Evolutionary conservation across 2,113 vertebrate species (phyloP).

Genomic region (Cariama cristata): DNA sequence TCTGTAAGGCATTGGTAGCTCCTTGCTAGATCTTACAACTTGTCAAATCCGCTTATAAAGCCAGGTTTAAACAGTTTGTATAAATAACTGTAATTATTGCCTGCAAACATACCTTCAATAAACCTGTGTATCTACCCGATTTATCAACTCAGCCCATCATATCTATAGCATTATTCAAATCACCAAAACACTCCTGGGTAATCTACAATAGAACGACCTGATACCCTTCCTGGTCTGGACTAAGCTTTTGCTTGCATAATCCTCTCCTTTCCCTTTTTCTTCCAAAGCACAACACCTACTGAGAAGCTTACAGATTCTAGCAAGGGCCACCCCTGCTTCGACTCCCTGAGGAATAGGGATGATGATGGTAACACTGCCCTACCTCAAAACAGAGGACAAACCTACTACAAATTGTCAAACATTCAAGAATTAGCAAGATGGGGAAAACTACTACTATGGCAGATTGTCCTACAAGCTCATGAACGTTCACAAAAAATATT

Average conservation of each 20-base stretch:
- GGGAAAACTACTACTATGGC: background rate
- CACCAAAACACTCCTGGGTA: background rate
- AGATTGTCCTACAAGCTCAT: background rate
- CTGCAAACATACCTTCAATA: background rate
- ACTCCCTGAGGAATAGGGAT: fast-evolving
- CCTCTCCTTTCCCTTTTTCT: background rate
- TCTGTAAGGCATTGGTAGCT: background rate
- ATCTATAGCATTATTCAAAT: background rate
- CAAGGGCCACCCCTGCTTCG: background rate
- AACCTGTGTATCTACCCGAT: background rate
- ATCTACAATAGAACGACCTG: background rate
- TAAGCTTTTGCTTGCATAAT: background rate
- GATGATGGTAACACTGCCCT: background rate
- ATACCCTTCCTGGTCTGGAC: background rate
- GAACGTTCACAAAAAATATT: background rate
- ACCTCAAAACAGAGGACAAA: background rate
- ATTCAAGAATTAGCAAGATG: background rate
- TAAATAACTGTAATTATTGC: background rate
- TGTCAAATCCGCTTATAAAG: background rate
- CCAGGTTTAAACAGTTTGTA: background rate
- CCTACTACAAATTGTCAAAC: background rate
- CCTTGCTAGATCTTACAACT: background rate
- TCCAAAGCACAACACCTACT: background rate
- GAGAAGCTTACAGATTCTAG: background rate
- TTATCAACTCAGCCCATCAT: background rate